Conservation (phyloP, 2,113 vertebrate genomes). For the Corythornis cristatus region DNA sequence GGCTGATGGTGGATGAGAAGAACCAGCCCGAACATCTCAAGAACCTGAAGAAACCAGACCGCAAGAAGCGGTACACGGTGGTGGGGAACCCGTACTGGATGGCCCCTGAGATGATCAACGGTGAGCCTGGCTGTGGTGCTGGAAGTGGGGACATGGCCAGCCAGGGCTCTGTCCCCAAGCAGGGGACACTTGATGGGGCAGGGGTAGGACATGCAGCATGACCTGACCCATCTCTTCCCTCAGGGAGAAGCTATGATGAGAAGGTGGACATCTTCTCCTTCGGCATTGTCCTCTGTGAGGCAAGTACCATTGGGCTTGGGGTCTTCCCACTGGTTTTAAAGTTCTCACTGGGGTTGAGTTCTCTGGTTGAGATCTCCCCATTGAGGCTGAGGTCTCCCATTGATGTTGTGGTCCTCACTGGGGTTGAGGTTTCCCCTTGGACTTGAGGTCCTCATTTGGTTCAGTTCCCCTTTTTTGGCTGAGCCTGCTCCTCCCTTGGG, state of each 20-base stretch:
- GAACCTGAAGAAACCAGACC: conserved; percentile 88
- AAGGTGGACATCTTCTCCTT: conserved; percentile 98
- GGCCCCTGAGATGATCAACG: conserved; percentile 99
- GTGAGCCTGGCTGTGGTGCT: conserved; percentile 59
- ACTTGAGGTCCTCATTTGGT: background rate
- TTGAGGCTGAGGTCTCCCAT: background rate
- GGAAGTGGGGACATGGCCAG: background rate
- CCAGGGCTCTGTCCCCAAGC: background rate
- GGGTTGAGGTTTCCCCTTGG: background rate
- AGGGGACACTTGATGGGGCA: background rate
- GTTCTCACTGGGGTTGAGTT: background rate
- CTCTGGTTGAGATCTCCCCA: background rate
- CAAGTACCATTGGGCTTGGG: conserved; percentile 22
- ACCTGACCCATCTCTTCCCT: background rate
- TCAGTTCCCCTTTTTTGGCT: background rate
- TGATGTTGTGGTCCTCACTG: background rate
- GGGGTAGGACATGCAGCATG: background rate
- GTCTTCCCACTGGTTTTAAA: fast-evolving
- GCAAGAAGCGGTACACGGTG: conserved; percentile 95
- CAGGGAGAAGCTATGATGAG: conserved; percentile 96
- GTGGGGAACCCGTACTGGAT: conserved; percentile 99
- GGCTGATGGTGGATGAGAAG: conserved; percentile 94
- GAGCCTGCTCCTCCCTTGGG: fast-evolving
- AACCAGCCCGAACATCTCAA: conserved; percentile 83
- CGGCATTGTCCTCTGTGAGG: conserved; percentile 97